phyloP scores from a whole-genome alignment of 2,888 invertebrate genomes.

The Eledona agricola region DNA sequence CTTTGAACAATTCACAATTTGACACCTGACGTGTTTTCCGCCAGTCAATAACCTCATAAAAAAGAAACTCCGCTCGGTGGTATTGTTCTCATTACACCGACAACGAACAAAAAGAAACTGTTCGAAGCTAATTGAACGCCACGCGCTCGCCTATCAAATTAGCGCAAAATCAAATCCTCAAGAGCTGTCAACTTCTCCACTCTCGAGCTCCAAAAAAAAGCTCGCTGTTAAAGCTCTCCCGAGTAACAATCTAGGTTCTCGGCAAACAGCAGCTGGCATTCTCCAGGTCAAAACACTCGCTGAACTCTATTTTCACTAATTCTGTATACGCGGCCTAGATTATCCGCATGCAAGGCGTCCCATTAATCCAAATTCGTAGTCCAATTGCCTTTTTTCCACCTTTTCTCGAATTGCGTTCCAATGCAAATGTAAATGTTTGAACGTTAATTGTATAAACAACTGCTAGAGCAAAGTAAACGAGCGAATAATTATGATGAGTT shows the following conservation, averaged over 20 bases:
- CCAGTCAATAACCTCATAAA: slow-evolving; percentile 46
- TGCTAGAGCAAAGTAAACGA: slow-evolving; percentile 29
- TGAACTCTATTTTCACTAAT: slow-evolving; percentile 45
- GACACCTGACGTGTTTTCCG: slow-evolving; percentile 42
- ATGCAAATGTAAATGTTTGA: slow-evolving; percentile 32
- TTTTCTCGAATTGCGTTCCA: slow-evolving; percentile 20
- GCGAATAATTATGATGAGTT: slow-evolving; percentile 14
- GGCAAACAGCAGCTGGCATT: slow-evolving; percentile 29
- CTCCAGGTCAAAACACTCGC: slow-evolving; percentile 40
- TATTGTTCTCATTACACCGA: slow-evolving; percentile 40
- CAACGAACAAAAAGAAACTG: slow-evolving; percentile 14
- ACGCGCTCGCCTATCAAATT: slow-evolving; percentile 24
- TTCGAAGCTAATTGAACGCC: slow-evolving; percentile 24
- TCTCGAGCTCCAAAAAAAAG: background rate
- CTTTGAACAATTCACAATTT: slow-evolving; percentile 30
- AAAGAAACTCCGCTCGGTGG: slow-evolving; percentile 37
- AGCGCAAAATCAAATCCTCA: no score
- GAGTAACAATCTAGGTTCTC: no score
- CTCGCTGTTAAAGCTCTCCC: slow-evolving; percentile 11
- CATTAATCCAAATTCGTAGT: slow-evolving; percentile 30
- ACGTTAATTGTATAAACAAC: slow-evolving; percentile 34
- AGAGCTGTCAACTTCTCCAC: no score
- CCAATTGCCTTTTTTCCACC: slow-evolving; percentile 5
- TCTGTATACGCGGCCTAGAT: slow-evolving; percentile 39
- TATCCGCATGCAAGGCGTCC: slow-evolving; percentile 28